Evolutionary conservation across 2,888 invertebrate species (phyloP).

Genomic region (Ectobius pallidus): DNA sequence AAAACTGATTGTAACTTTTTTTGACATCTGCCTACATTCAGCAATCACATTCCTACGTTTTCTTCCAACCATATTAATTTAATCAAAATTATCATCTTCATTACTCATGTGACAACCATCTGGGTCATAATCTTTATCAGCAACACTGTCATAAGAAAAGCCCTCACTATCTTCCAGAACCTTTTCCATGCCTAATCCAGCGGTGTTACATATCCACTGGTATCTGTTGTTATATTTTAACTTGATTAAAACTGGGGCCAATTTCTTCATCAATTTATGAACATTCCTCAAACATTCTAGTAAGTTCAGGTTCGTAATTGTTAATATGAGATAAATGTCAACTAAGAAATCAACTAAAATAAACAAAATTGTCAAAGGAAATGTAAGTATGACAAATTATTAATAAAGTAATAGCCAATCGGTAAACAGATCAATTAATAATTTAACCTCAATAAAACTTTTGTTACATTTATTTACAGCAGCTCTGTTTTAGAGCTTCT

Average conservation of each 20-base stretch:
- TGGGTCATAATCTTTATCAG: slow-evolving; percentile 11
- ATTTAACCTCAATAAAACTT: background rate
- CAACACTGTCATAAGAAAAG: slow-evolving; percentile 1
- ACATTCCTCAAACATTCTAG: background rate
- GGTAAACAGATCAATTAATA: background rate
- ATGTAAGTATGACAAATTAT: background rate
- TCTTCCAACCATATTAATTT: slow-evolving; percentile 8
- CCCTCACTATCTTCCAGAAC: background rate
- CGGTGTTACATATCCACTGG: background rate
- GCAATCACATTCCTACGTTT: background rate
- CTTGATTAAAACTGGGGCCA: background rate
- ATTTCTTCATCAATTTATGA: background rate
- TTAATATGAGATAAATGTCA: background rate
- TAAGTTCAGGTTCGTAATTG: background rate
- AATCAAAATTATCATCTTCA: background rate
- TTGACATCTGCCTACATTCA: background rate
- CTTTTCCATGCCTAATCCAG: background rate
- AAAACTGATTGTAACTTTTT: background rate
- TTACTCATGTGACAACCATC: background rate
- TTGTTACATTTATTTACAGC: background rate
- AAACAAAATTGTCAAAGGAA: background rate
- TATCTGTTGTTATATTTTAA: background rate
- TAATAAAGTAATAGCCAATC: background rate
- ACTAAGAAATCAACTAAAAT: background rate
- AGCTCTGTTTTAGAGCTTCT: background rate